Base-by-base conservation (phyloP, 2,797 vertebrate genomes). In the Sphaeramia orbicularis region DNA sequence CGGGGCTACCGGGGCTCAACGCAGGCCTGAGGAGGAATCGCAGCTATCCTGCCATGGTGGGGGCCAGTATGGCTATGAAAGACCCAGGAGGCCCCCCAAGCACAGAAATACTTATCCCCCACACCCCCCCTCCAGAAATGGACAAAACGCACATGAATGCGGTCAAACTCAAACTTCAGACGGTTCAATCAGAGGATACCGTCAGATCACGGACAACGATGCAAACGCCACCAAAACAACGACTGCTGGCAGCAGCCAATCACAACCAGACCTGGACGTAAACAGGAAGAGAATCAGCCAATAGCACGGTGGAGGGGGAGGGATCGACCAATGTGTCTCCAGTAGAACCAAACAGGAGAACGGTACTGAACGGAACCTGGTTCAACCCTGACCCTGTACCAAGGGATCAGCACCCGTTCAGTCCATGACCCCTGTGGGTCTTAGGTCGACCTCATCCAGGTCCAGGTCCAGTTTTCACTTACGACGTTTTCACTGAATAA, bases 21-120 rank as follows among this genome's bases (percentile, higher is more conserved):
- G 87, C 93, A 2, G 96, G 97, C 65, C 95, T 99, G 74, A 94
- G 97, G 15, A 93, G 97, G 86, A 99, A 99, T 42, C 94, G 95
- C 35, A 99, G 97, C 91, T 99, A 97, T 75, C 98, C 98, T 10
- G 95, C 96, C 55, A 95, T 99, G 96, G 96, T 99, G 67, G 98
- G 98, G 32, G 97, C 97, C 80, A 98, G 98, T 80, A 97, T 99
- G 97, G 96, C 96, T 42, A 99, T 99, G 97, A 98, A 97, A 79
- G 96, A 95, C 65, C 96, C 96, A 0, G 93, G 92, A 0, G 91
- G 89, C 0, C 92, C 96, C 11, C 90, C 95, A 67, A 91, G 90
- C 56, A 92, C 96, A 1, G 95, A 96, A 67, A 94, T 97, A 68
- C 89, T 97, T 37, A 94, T 96, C 88, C 80, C 89, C 14, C 89